Conservation (phyloP, 2,113 vertebrate species). For the Heterochromis multidens region DNA sequence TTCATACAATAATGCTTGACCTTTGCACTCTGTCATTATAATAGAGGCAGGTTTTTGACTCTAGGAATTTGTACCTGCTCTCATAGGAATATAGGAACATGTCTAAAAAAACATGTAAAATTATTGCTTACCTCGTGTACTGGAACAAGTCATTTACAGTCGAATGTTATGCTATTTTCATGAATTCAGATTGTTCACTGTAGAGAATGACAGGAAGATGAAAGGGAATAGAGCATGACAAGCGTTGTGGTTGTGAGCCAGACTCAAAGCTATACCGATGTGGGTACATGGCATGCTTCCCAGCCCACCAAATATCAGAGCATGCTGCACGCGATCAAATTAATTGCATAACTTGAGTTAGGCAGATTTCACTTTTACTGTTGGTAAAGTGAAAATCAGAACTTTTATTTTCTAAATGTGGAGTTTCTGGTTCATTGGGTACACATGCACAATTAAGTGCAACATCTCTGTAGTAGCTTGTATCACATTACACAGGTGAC, state of each 20-base stretch:
- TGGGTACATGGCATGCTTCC: conserved; percentile 39
- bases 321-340: neutral
- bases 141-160: neutral
- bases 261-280: conserved; percentile 18
- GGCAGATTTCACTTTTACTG: neutral
- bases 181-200: conserved; percentile 61
- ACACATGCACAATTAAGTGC: neutral
- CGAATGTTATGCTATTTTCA: neutral
- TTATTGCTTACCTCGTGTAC: neutral
- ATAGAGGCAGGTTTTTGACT: neutral
- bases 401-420: neutral
- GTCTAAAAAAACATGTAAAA: neutral
- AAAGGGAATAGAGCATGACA: conserved; percentile 40
- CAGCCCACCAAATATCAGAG: conserved; percentile 28
- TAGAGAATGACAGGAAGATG: conserved; percentile 75
- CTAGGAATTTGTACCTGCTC: neutral
- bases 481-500: neutral
- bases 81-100: neutral
- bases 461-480: neutral
- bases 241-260: conserved; percentile 16
- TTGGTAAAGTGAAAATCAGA: neutral
- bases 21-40: neutral
- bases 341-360: neutral
- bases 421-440: neutral
- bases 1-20: neutral